phyloP scores from a whole-genome alignment of 2,888 invertebrate species.

The Monopis laevigella region DNA sequence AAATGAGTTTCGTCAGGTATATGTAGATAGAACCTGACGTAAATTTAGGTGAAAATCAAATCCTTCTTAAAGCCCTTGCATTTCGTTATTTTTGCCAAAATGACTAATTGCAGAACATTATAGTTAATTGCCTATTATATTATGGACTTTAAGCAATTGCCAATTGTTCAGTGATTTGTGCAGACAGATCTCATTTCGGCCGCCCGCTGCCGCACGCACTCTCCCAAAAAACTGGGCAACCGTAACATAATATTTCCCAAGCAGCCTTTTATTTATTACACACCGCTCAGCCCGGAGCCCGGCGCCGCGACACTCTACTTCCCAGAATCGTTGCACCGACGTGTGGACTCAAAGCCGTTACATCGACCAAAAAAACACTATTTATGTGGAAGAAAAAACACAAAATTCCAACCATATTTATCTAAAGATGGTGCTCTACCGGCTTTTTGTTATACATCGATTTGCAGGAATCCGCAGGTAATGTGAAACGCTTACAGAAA shows the following conservation, averaged over 20 bases:
- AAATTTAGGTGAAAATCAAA: too few species aligned
- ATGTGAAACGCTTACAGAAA: constrained; percentile 36
- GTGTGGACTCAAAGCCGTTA: constrained; percentile 59
- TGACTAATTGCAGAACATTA: too few species aligned
- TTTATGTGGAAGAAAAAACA: constrained; percentile 62
- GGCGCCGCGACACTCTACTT: constrained; percentile 62
- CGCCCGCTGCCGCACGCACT: constrained; percentile 37
- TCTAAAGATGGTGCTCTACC: constrained; percentile 52
- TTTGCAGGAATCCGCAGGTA: constrained; percentile 59
- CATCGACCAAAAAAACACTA: constrained; percentile 53
- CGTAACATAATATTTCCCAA: constrained; percentile 66
- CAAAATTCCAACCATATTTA: constrained; percentile 52
- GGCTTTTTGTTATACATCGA: constrained; percentile 51
- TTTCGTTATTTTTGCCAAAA: too few species aligned
- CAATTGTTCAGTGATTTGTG: constrained; percentile 6
- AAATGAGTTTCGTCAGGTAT: too few species aligned
- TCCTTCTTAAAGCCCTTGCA: too few species aligned
- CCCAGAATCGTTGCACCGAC: constrained; percentile 49
- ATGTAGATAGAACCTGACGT: too few species aligned
- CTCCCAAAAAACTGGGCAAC: constrained; percentile 45
- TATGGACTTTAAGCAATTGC: constrained; percentile 2
- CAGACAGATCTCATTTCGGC: constrained; percentile 27
- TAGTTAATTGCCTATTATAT: too few species aligned
- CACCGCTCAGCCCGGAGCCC: constrained; percentile 29
- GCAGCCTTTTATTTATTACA: constrained; percentile 64